These are phyloP conservation scores for Sternotherus odoratus DNA, from an alignment of 2,797 vertebrate genomes.

Conservation along the genomic window DNA sequence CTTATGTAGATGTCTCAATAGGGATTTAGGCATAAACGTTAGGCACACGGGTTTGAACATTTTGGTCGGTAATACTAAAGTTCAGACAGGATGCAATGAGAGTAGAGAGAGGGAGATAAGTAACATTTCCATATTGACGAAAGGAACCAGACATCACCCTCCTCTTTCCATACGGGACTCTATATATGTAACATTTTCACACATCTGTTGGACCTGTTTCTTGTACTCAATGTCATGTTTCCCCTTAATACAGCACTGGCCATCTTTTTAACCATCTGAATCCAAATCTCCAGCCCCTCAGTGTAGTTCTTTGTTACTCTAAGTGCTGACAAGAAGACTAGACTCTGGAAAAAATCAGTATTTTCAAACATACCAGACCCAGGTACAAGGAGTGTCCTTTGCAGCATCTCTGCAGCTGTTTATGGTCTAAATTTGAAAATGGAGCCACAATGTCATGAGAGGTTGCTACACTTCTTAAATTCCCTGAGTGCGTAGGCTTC, in stretches of 20 bases:
- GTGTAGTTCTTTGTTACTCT: not conserved
- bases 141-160: not conserved
- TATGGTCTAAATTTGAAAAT: not conserved
- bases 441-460: not conserved
- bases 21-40: no score
- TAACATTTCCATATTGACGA: not conserved
- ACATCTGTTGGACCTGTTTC: not conserved
- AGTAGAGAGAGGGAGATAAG: not conserved
- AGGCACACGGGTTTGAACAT: not conserved
- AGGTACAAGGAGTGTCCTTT: accelerated
- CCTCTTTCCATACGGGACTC: not conserved
- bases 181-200: not conserved
- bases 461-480: not conserved
- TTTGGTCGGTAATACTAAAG: no score
- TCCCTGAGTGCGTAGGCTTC: no score
- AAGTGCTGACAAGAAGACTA: not conserved
- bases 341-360: not conserved
- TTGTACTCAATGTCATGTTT: not conserved
- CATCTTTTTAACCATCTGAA: not conserved
- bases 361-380: not conserved
- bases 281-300: not conserved
- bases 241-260: not conserved
- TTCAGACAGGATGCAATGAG: not conserved
- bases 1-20: no score
- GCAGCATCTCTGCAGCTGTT: not conserved